Evolutionary conservation across 2,888 invertebrate genomes (phyloP).

Genomic region (Scelioninae gen. 1): DNA sequence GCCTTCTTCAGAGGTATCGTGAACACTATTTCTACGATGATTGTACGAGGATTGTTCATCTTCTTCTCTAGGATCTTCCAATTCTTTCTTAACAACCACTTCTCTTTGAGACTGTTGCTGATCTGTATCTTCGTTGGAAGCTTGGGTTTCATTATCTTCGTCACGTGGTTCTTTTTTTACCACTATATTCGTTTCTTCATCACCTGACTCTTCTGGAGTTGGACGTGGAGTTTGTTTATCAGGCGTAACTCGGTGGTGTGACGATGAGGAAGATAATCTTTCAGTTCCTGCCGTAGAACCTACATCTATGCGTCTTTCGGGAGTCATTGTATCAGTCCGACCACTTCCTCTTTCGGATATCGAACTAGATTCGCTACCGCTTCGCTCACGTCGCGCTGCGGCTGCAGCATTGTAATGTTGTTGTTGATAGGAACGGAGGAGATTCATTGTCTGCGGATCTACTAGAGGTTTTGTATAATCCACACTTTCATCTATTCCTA

Average conservation of each 20-base stretch:
- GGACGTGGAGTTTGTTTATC: slow-evolving; percentile 87
- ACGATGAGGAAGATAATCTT: slow-evolving; percentile 77
- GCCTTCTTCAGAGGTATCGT: slow-evolving; percentile 83
- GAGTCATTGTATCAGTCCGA: slow-evolving; percentile 92
- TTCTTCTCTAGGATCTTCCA: slow-evolving; percentile 86
- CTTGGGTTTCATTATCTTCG: slow-evolving; percentile 81
- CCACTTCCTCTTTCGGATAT: slow-evolving; percentile 93
- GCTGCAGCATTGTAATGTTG: slow-evolving; percentile 84
- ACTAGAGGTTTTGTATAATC: slow-evolving; percentile 96
- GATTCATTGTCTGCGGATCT: slow-evolving; percentile 94
- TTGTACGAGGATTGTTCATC: slow-evolving; percentile 82
- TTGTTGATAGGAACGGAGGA: slow-evolving; percentile 91
- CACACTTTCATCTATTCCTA: slow-evolving; percentile 96
- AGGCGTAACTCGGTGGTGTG: slow-evolving; percentile 88
- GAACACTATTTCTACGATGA: slow-evolving; percentile 77
- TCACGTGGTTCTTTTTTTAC: slow-evolving; percentile 86
- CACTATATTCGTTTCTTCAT: slow-evolving; percentile 85
- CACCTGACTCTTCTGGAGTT: slow-evolving; percentile 85
- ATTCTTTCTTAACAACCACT: slow-evolving; percentile 88
- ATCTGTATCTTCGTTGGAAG: slow-evolving; percentile 84
- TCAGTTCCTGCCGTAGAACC: slow-evolving; percentile 74
- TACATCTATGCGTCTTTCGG: slow-evolving; percentile 90
- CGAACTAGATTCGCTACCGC: slow-evolving; percentile 95
- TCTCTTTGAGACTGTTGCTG: slow-evolving; percentile 85
- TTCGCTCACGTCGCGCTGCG: slow-evolving; percentile 89